Conservation (phyloP, 2,113 vertebrate species). For the Vulpes ferrilata region DNA sequence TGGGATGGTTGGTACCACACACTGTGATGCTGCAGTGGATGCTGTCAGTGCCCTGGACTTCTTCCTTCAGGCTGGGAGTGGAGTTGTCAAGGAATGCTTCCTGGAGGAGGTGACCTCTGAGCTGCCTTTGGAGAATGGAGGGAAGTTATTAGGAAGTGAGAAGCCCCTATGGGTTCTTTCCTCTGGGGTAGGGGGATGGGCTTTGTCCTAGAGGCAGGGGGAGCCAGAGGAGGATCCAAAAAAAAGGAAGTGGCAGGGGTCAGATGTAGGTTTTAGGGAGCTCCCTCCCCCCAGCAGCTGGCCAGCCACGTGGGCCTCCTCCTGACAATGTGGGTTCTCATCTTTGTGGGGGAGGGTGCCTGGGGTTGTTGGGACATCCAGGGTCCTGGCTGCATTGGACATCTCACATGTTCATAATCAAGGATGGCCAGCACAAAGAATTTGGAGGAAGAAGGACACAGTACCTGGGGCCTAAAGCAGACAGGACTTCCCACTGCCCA, state of each 20-base stretch:
- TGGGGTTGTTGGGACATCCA: too few species aligned
- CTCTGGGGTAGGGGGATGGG: background rate
- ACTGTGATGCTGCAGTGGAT: background rate
- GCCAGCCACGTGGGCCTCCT: background rate
- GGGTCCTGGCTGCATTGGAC: background rate
- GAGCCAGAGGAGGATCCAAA: background rate
- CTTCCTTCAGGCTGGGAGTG: background rate
- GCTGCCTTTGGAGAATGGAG: background rate
- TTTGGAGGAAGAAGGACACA: background rate
- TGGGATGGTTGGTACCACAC: background rate
- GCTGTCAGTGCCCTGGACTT: background rate
- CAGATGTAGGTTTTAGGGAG: background rate
- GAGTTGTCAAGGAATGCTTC: background rate
- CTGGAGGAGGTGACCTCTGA: background rate
- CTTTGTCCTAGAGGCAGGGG: background rate
- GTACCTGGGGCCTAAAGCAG: background rate
- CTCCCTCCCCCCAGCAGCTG: background rate
- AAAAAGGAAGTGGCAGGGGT: background rate
- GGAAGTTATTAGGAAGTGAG: background rate
- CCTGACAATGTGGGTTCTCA: background rate
- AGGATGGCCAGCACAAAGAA: background rate
- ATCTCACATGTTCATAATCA: background rate
- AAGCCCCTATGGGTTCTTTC: background rate
- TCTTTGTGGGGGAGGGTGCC: fast-evolving
- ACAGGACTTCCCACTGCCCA: background rate